phyloP scores from a whole-genome alignment of 2,888 invertebrate genomes.

The Polyploca ridens region DNA sequence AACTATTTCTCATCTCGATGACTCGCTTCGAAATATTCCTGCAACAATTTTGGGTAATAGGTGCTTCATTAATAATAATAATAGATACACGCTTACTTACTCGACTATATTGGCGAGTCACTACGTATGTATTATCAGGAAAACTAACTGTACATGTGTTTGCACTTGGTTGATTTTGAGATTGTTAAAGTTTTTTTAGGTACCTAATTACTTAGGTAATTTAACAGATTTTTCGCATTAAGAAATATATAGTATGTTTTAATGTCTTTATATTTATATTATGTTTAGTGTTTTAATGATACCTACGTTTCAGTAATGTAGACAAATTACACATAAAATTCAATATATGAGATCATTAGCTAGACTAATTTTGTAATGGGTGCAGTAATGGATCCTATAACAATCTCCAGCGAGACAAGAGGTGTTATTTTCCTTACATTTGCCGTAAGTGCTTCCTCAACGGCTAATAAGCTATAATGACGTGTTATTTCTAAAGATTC shows the following conservation, averaged over 20 bases:
- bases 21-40: conserved; percentile 38
- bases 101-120: conserved; percentile 56
- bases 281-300: neutral
- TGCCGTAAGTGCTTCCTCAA: conserved; percentile 78
- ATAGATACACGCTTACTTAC: conserved; percentile 49
- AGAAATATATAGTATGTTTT: conserved; percentile 9
- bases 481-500: conserved; percentile 80
- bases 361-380: conserved; percentile 63
- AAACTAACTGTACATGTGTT: conserved; percentile 73
- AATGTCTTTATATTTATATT: neutral
- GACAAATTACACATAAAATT: conserved; percentile 12
- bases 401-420: conserved; percentile 59
- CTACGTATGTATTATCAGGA: conserved; percentile 57
- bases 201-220: conserved; percentile 49
- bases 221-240: conserved; percentile 28
- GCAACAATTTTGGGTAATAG: conserved; percentile 55
- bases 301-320: neutral
- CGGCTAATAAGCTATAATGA: conserved; percentile 80
- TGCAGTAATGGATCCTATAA: conserved; percentile 69
- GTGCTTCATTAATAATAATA: conserved; percentile 51
- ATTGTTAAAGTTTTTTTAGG: conserved; percentile 57
- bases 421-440: conserved; percentile 76
- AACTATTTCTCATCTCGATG: conserved; percentile 26
- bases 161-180: conserved; percentile 69
- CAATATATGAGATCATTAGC: conserved; percentile 44